Evolutionary conservation across 2,888 invertebrate genomes (phyloP), one percentile per base, ranked within the genome.

Genomic region (Ommatoiulus sabulosus): DNA sequence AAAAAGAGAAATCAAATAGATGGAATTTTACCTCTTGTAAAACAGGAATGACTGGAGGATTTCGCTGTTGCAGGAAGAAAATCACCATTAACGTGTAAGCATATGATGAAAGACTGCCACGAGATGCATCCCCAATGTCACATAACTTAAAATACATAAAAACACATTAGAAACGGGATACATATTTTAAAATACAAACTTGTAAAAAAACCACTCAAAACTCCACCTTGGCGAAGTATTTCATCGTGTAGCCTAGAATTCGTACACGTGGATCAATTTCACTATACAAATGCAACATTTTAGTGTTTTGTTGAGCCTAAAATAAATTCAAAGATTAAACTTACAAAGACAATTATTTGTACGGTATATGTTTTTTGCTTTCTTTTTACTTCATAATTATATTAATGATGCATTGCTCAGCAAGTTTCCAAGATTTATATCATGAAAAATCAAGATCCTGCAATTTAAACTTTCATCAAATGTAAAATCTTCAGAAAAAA

Each of bases 41-140:
- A 20, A 94, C 94, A 84, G 95, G 95, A 85, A 95, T 91, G 44
- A 95, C 93, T 17, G 94, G 94, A 44, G 94, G 94, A 46, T 92
- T 90, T 86, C 93, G 92, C 90, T 93, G 93, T 92, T 95, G 95
- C 24, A 95, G 92, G 91, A 93, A 95, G 91, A 94, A 94, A 8
- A 95, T 92, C 90, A 94, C 92, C 94, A 95, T 93, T 85, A 95
- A 91, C 89, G 94, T 93, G 91, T 94, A 95, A 43, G 94, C 94
- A 91, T 95, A 95, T 1, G 94, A 94, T 24, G 95, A 95, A 48
- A 95, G 92, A 89, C 94, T 94, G 44, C 95, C 95, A 89, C 93
- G 92, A 0, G 94, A 94, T 0, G 95, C 95, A 92, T 95, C 94
- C 86, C 94, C 94, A 87, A 95, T 94, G 89, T 93, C 93, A 92